Conservation (phyloP, 2,888 invertebrate species). For the Lasioglossum leucozonium region DNA sequence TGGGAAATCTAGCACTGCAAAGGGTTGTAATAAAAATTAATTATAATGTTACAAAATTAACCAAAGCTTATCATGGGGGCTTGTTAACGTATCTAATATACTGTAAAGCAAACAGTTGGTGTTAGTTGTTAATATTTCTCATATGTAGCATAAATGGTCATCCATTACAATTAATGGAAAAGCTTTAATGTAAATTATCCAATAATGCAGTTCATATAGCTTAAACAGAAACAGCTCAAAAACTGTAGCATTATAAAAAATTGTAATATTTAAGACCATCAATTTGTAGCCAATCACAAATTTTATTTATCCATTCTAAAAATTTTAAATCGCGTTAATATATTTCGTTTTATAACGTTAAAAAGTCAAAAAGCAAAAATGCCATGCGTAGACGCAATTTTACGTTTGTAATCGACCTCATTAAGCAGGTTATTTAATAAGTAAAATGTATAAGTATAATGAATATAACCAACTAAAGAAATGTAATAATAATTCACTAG, state of each 20-base stretch:
- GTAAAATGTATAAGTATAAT: conserved; percentile 58
- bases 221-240: conserved; percentile 78
- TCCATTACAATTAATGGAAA: conserved; percentile 81
- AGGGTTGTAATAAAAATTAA: conserved; percentile 65
- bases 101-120: conserved; percentile 80
- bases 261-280: conserved; percentile 40
- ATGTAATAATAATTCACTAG: conserved; percentile 48
- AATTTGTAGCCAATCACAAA: conserved; percentile 45
- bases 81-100: conserved; percentile 78
- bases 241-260: conserved; percentile 61
- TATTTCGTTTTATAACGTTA: conserved; percentile 49
- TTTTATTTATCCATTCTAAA: conserved; percentile 43
- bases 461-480: conserved; percentile 38
- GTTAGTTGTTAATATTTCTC: conserved; percentile 82
- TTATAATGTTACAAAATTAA: conserved; percentile 70
- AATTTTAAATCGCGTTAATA: conserved; percentile 51
- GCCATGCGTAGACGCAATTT: conserved; percentile 76
- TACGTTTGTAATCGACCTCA: conserved; percentile 71
- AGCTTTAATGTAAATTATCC: conserved; percentile 78
- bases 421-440: conserved; percentile 64
- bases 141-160: conserved; percentile 80
- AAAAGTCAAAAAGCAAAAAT: conserved; percentile 70
- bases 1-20: conserved; percentile 68
- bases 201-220: conserved; percentile 74
- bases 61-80: conserved; percentile 74